Base-by-base conservation (phyloP, 2,888 invertebrate species). In the Hyposoter didymator region DNA sequence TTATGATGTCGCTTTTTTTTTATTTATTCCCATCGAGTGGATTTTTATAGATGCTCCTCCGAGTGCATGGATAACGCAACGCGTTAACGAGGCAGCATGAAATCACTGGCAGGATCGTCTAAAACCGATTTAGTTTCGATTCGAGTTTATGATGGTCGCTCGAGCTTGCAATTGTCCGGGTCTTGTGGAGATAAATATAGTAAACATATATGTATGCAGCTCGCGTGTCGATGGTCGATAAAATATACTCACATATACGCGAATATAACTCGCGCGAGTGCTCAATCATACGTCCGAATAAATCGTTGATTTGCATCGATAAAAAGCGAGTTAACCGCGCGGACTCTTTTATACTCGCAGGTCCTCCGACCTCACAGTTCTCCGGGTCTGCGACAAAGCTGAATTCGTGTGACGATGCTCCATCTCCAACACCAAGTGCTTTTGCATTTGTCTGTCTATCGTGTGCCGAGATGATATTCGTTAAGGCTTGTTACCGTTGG, bases 401-500 rank as follows among this genome's bases (percentile, higher is more conserved):
- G 85, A 88, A 88, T 87, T 87, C 83, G 84, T 86, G 59, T 14
- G 78, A 82, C 84, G 78, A 67, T 73, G 74, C 66, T 64, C 28
- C 28, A 28, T 28, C 59, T 59, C 14, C 14, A 28, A 59, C 59
- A 59, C 28, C 5, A 28, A 59, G 28, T 59, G 28, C 59, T 14
- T 28, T 28, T 28, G 59, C 55, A 28, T 45, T 47, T 43, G 55
- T 83, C 79, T 79, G 47, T 78, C 55, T 67, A 72, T 69, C 66
- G 76, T 79, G 43, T 82, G 75, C 74, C 55, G 85, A 87, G 88
- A 87, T 87, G 87, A 88, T 88, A 89, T 89, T 89, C 89, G 87
- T 90, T 89, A 89, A 89, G 88, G 75, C 88, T 90, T 87, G 89
- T 90, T 90, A 87, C 86, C 84, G 85, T 82, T 84, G 89, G 88